A percentile compares a stretch with the other conserved stretches of the same genome.
These are phyloP conservation scores for Acleris laterana DNA, from an alignment of 2,888 invertebrate genomes.

Conservation along the genomic window DNA sequence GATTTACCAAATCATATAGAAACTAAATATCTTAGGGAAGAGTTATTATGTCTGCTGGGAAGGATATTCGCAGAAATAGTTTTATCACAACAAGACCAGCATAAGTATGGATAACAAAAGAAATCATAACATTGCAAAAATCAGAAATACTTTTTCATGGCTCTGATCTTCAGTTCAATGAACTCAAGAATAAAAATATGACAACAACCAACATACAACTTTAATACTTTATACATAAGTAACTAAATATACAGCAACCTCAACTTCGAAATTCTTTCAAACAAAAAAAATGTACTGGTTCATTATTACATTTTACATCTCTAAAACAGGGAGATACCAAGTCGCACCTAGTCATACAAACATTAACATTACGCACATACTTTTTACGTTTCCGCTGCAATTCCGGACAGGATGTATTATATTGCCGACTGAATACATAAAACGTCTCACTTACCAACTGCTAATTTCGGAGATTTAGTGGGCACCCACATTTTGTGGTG, in stretches of 20 bases:
- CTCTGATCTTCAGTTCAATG: constrained; percentile 17
- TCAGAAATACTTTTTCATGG: background rate
- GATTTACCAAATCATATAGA: too few relatives aligned
- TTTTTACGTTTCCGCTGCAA: constrained; percentile 76
- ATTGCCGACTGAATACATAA: constrained; percentile 62
- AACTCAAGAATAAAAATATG: constrained; percentile 25
- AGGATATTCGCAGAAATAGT: too few relatives aligned
- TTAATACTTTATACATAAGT: background rate
- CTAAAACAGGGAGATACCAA: constrained; percentile 9
- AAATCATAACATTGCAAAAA: background rate
- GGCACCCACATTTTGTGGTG: constrained; percentile 87
- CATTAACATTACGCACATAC: constrained; percentile 74
- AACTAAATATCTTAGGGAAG: too few relatives aligned
- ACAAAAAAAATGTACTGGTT: background rate
- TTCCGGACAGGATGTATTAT: constrained; percentile 65
- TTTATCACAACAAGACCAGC: background rate
- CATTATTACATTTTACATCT: background rate
- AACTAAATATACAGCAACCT: too few relatives aligned
- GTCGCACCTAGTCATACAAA: constrained; percentile 33
- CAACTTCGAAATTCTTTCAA: background rate
- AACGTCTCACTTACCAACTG: constrained; percentile 87
- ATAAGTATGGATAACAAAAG: background rate
- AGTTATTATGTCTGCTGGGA: too few relatives aligned
- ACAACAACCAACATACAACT: constrained; percentile 3
- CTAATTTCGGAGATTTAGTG: constrained; percentile 89